phyloP scores from a whole-genome alignment of 1,140 invertebrate species.

The Drosophila subpulchrella region DNA sequence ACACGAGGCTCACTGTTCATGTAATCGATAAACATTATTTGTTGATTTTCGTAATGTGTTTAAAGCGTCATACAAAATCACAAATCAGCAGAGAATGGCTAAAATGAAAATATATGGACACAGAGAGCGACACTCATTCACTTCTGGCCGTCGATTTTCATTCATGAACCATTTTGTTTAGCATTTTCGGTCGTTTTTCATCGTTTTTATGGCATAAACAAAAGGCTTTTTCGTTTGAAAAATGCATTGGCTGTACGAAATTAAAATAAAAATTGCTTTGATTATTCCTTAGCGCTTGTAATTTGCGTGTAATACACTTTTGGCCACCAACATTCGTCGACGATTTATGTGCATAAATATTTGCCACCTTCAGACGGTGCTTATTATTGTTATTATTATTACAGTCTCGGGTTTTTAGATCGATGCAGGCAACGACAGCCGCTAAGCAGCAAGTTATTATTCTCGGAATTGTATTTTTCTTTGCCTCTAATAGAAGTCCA shows the following conservation, averaged over 20 bases:
- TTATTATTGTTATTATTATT: conserved; percentile 30
- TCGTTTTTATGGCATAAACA: conserved; percentile 48
- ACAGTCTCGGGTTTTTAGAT: not conserved
- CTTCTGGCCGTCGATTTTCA: conserved; percentile 17
- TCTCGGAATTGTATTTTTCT: conserved; percentile 9
- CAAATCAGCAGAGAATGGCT: conserved; percentile 1
- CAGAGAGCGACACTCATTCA: conserved; percentile 18
- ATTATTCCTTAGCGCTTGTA: conserved; percentile 34
- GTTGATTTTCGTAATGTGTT: conserved; percentile 49
- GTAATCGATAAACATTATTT: conserved; percentile 65
- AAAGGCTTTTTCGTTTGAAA: conserved; percentile 36
- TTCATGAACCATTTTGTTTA: conserved; percentile 39
- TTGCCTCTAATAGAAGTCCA: no score
- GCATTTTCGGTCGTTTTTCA: conserved; percentile 30
- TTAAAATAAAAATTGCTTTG: conserved; percentile 21
- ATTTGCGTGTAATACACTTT: conserved; percentile 41
- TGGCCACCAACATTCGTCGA: conserved; percentile 17
- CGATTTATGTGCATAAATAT: conserved; percentile 67
- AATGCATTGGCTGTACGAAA: conserved; percentile 20
- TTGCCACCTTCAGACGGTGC: conserved; percentile 19
- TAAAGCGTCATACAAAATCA: conserved; percentile 29
- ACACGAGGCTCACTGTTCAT: conserved; percentile 14
- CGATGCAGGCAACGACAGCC: conserved; percentile 21
- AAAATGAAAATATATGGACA: not conserved
- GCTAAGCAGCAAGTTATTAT: conserved; percentile 22